These are phyloP conservation scores for Lithosia quadra DNA, from an alignment of 2,888 invertebrate species.

Conservation along the genomic window DNA sequence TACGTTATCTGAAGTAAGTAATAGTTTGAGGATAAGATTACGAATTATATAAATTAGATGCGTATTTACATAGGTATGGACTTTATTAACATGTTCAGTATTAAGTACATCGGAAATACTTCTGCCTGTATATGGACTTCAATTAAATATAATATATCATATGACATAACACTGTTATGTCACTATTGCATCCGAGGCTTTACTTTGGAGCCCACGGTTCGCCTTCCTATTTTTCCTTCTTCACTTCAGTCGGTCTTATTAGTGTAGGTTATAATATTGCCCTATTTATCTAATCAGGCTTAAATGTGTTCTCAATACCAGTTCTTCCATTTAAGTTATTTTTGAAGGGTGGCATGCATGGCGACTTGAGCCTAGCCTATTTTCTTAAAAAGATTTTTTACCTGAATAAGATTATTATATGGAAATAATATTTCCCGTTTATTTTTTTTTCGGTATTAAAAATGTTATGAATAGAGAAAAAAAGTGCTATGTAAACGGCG, in stretches of 20 bases:
- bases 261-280: background rate
- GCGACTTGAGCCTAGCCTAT: no score
- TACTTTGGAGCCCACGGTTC: no score
- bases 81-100: background rate
- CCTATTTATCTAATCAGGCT: background rate
- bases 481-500: background rate
- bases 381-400: no score
- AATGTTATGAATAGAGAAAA: background rate
- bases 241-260: background rate
- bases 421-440: no score
- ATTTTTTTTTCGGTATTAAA: no score
- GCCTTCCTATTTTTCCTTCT: no score
- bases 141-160: background rate
- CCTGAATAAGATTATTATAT: background rate
- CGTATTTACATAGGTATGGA: background rate
- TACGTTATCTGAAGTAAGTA: background rate
- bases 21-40: background rate
- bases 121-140: background rate
- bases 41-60: background rate
- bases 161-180: no score
- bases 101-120: no score
- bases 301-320: no score
- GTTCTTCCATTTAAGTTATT: no score
- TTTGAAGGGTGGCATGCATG: no score
- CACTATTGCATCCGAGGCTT: no score